These are phyloP conservation scores for Netelia virgata DNA, from an alignment of 2,888 invertebrate species.

Conservation along the genomic window DNA sequence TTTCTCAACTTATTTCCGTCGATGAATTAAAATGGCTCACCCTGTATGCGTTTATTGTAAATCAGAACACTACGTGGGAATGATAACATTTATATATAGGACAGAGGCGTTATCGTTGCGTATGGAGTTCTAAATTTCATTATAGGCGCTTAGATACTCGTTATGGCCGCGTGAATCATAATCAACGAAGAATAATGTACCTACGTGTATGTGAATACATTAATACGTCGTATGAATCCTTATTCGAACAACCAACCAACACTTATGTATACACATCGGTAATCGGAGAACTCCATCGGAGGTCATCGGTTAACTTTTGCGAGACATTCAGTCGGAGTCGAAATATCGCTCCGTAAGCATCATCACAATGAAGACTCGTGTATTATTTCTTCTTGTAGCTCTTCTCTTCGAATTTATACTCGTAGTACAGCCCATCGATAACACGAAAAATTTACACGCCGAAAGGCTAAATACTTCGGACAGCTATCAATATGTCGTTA, in stretches of 20 bases:
- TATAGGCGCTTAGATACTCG: constrained; percentile 28
- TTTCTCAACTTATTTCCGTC: too few species aligned
- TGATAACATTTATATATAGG: too few species aligned
- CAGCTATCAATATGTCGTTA: constrained; percentile 84
- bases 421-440: constrained; percentile 38
- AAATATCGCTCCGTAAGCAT: constrained; percentile 65
- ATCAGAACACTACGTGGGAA: too few species aligned
- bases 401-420: constrained; percentile 58
- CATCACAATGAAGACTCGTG: constrained; percentile 57
- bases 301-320: constrained; percentile 64
- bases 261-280: constrained; percentile 25
- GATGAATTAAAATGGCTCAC: too few species aligned
- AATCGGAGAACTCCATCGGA: constrained; percentile 58
- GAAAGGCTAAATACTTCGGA: constrained; percentile 24
- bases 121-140: constrained; percentile 1
- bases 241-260: background rate
- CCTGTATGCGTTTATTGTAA: too few species aligned
- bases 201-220: background rate
- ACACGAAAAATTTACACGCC: constrained; percentile 5
- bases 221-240: constrained; percentile 17
- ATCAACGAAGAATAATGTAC: constrained; percentile 21
- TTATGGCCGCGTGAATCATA: background rate
- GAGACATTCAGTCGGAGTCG: constrained; percentile 61
- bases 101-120: too few species aligned
- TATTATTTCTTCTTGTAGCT: constrained; percentile 50